These are phyloP conservation scores for Sitobion miscanthi DNA, from an alignment of 1,140 invertebrate genomes.

Conservation along the genomic window DNA sequence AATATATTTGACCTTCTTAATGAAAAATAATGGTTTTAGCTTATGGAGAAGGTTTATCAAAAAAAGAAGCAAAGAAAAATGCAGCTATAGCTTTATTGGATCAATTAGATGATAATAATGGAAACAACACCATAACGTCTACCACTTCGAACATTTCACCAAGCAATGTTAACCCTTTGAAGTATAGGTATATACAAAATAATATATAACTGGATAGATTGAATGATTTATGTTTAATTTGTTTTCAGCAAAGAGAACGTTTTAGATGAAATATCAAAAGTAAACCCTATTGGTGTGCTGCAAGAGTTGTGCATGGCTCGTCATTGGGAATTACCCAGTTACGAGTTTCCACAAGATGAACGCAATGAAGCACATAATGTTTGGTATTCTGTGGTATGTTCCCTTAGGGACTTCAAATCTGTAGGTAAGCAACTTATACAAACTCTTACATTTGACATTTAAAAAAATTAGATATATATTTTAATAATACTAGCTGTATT, in stretches of 20 bases:
- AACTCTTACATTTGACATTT: neutral
- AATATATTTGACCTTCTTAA: neutral
- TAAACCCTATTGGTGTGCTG: constrained; percentile 83
- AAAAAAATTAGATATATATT: neutral
- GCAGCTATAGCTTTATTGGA: constrained; percentile 84
- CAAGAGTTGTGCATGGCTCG: constrained; percentile 96
- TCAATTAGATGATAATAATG: neutral
- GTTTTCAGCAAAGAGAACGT: neutral
- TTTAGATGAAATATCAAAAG: neutral
- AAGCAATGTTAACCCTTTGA: neutral
- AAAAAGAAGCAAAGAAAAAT: constrained; percentile 96
- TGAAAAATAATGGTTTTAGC: neutral
- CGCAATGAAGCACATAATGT: neutral
- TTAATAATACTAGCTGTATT: too few species aligned
- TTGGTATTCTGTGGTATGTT: neutral
- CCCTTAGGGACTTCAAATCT: neutral
- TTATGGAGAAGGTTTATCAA: constrained; percentile 83
- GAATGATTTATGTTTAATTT: neutral
- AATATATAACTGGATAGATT: neutral
- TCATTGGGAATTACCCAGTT: constrained; percentile 84
- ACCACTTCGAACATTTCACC: neutral
- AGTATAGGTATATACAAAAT: neutral
- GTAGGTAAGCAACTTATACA: neutral
- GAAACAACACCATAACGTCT: constrained; percentile 12
- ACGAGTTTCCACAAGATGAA: neutral